Percentiles rank a stretch among this genome's conserved stretches.
These are phyloP conservation scores for Leucopsar rothschildi DNA, from an alignment of 2,113 vertebrate genomes.

Conservation along the genomic window DNA sequence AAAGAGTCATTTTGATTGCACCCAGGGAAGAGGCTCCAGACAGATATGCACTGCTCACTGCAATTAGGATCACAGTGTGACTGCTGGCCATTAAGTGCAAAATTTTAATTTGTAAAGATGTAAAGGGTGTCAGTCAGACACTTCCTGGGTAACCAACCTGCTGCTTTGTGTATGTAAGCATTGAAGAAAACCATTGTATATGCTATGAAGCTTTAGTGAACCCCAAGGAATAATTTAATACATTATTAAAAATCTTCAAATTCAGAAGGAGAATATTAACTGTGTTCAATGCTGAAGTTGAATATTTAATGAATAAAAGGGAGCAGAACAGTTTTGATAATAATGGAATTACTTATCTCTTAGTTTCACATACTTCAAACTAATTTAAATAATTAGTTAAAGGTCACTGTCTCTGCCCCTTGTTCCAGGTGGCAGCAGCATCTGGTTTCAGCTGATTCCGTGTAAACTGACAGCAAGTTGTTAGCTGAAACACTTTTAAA, in stretches of 20 bases:
- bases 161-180: neutral
- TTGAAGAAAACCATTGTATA: neutral
- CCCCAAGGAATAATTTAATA: slow-evolving; percentile 29
- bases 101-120: neutral
- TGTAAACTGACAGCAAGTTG: neutral
- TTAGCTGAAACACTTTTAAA: neutral
- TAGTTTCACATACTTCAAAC: neutral
- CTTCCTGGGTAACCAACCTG: neutral
- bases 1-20: neutral
- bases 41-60: neutral
- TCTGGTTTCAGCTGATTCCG: neutral
- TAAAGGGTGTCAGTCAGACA: neutral
- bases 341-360: slow-evolving; percentile 4
- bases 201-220: neutral
- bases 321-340: neutral
- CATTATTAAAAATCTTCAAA: slow-evolving; percentile 20
- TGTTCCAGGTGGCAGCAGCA: neutral
- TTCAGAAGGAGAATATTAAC: slow-evolving; percentile 23
- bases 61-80: neutral
- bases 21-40: neutral
- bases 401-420: neutral
- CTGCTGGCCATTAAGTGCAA: neutral
- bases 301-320: neutral
- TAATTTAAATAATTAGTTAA: neutral
- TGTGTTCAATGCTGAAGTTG: neutral